Conservation (phyloP, 1,140 invertebrate species). For the Heterodera carotae region DNA sequence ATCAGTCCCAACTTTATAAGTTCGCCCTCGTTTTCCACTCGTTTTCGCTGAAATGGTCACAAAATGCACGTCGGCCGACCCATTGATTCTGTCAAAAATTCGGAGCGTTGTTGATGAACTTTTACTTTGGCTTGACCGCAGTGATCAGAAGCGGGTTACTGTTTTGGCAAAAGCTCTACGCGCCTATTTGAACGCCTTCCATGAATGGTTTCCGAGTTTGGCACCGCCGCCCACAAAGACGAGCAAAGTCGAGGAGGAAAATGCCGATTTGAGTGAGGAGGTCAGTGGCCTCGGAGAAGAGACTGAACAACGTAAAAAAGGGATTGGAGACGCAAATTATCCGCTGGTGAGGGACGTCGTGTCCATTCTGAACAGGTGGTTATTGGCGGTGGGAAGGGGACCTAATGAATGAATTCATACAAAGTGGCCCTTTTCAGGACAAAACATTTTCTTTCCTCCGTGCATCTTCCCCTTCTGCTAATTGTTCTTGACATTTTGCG, state of each 20-base stretch:
- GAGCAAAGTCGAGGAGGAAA: conserved; percentile 31
- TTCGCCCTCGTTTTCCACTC: conserved; percentile 35
- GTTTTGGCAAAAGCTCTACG: conserved; percentile 37
- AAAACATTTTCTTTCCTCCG: conserved; percentile 48
- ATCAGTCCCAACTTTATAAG: conserved; percentile 13
- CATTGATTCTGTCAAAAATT: conserved; percentile 25
- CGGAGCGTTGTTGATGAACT: conserved; percentile 39
- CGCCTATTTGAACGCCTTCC: conserved; percentile 38
- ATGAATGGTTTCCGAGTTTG: conserved; percentile 42
- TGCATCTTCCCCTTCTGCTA: conserved; percentile 41
- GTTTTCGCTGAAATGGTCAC: conserved; percentile 38
- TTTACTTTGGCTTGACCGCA: conserved; percentile 42
- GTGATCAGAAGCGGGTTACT: conserved; percentile 38
- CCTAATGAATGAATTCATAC: too few relatives aligned
- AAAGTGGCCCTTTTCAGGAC: conserved; percentile 41
- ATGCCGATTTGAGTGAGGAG: conserved; percentile 11
- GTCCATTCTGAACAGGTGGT: conserved; percentile 24
- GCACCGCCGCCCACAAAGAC: conserved; percentile 11
- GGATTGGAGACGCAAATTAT: conserved; percentile 7
- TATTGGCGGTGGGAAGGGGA: too few relatives aligned
- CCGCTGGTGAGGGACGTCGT: conserved; percentile 21
- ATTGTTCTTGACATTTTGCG: conserved; percentile 46
- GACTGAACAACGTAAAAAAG: not conserved
- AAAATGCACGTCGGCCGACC: conserved; percentile 29
- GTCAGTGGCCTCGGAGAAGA: not conserved